phyloP scores from a whole-genome alignment of 2,888 invertebrate genomes.

The Aphidoletes aphidimyza region DNA sequence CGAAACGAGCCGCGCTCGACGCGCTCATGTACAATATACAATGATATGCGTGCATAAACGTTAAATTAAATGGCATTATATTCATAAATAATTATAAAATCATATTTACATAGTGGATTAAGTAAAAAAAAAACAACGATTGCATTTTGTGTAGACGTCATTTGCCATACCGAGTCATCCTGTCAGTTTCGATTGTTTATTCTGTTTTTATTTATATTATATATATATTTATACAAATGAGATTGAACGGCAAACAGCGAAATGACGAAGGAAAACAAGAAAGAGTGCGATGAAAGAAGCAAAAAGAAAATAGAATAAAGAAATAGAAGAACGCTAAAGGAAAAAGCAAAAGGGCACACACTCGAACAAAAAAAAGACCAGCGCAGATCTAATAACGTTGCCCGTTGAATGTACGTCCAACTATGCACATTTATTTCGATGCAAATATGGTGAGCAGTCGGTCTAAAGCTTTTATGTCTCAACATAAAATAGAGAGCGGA shows the following conservation, averaged over 20 bases:
- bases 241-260: background rate
- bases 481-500: background rate
- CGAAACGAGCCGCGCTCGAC: too few species aligned
- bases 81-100: slow-evolving; percentile 33
- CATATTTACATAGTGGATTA: slow-evolving; percentile 1
- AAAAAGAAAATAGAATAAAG: background rate
- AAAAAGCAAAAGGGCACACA: background rate
- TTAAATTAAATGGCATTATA: slow-evolving; percentile 26
- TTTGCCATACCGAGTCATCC: too few species aligned
- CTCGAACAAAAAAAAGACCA: background rate
- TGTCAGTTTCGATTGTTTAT: slow-evolving; percentile 31
- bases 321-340: background rate
- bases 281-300: background rate
- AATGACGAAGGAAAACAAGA: background rate
- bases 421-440: slow-evolving; percentile 21
- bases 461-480: background rate
- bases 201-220: background rate
- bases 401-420: background rate
- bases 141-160: background rate
- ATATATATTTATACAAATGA: background rate
- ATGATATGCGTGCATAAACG: background rate
- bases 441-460: slow-evolving; percentile 36
- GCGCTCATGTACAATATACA: background rate
- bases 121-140: background rate
- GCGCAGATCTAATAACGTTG: background rate